Evolutionary conservation across 2,797 vertebrate species (phyloP).

Genomic region (Betta splendens): DNA sequence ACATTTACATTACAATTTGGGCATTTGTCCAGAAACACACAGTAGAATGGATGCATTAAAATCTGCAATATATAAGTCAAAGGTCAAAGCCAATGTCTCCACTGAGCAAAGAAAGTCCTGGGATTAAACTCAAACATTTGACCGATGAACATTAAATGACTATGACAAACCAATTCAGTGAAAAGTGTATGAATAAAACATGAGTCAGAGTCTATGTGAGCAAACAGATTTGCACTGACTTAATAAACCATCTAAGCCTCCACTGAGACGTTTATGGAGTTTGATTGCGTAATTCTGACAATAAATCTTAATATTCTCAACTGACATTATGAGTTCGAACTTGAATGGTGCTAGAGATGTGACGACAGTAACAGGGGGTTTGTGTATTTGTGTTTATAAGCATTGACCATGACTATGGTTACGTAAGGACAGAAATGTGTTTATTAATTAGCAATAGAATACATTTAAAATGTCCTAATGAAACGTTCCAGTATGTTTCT

Average conservation of each 20-base stretch:
- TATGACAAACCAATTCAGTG: slow-evolving; percentile 36
- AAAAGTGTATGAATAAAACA: slow-evolving; percentile 66
- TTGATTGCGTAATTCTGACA: slow-evolving; percentile 16
- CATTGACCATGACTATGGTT: background rate
- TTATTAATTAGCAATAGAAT: too few relatives aligned
- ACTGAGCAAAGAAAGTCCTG: slow-evolving; percentile 28
- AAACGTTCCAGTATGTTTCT: background rate
- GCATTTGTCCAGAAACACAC: slow-evolving; percentile 43
- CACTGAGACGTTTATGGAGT: slow-evolving; percentile 11
- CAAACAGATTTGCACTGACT: slow-evolving; percentile 49
- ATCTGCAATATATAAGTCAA: slow-evolving; percentile 27
- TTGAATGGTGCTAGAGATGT: slow-evolving; percentile 4
- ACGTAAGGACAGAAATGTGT: background rate
- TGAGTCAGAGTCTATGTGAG: slow-evolving; percentile 31
- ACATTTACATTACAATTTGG: slow-evolving; percentile 51
- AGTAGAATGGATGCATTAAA: slow-evolving; percentile 16
- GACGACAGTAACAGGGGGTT: background rate
- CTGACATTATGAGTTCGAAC: slow-evolving; percentile 19
- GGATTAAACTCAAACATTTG: slow-evolving; percentile 26
- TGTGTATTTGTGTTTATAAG: slow-evolving; percentile 5
- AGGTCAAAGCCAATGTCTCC: slow-evolving; percentile 27
- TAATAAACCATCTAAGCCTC: slow-evolving; percentile 42
- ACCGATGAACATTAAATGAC: slow-evolving; percentile 47
- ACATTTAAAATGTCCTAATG: background rate
- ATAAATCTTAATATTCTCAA: slow-evolving; percentile 15